Evolutionary conservation across 2,797 vertebrate genomes (phyloP).

Genomic region (Myotis vivesi): DNA sequence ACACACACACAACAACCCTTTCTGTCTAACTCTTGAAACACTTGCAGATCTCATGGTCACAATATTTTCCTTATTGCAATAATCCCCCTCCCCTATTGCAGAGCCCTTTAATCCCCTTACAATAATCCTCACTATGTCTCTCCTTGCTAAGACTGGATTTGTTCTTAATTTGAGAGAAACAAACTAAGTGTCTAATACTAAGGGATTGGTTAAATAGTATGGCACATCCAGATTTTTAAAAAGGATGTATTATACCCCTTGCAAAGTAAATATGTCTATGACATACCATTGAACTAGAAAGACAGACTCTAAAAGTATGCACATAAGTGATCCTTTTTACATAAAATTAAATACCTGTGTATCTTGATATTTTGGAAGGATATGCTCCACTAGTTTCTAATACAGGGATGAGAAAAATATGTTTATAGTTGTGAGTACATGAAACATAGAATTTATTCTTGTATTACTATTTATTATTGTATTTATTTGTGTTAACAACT

Average conservation of each 20-base stretch:
- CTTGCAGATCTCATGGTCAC: neutral
- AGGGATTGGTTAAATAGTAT: neutral
- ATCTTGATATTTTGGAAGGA: neutral
- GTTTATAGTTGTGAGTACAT: neutral
- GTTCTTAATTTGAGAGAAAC: slow-evolving; percentile 16
- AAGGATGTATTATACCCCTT: neutral
- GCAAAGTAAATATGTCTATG: neutral
- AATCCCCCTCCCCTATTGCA: neutral
- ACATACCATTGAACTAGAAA: neutral
- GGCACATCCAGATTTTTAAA: neutral
- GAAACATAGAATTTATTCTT: neutral
- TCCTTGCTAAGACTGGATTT: neutral
- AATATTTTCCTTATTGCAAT: neutral
- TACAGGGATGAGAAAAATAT: neutral
- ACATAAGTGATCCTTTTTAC: neutral
- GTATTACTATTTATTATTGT: neutral
- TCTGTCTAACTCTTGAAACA: neutral
- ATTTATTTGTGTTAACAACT: neutral
- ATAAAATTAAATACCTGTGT: neutral
- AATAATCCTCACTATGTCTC: neutral
- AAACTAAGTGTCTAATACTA: neutral
- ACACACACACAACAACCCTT: neutral
- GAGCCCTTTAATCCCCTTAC: neutral
- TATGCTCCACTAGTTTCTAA: neutral
- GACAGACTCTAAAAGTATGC: neutral